Percentiles rank a stretch among this genome's conserved stretches.
Conservation (phyloP, 1,140 invertebrate genomes). For the Sitophilus oryzae region DNA sequence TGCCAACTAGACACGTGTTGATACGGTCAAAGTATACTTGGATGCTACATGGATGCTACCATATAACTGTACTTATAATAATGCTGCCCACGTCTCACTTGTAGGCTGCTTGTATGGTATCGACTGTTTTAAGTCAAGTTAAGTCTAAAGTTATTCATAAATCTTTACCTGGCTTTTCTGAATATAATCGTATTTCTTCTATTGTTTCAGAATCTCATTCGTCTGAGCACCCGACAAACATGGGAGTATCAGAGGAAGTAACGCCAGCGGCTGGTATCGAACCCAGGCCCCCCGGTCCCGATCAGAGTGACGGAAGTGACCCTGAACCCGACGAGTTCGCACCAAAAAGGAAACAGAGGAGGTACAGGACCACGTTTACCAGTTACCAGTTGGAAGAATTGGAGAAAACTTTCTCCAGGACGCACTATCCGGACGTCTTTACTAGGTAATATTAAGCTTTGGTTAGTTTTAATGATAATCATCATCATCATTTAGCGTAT, state of each 20-base stretch:
- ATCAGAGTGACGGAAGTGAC: slow-evolving; percentile 51
- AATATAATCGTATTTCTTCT: no score
- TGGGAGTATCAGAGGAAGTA: slow-evolving; percentile 43
- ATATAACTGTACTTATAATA: no score
- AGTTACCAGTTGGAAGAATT: slow-evolving; percentile 94
- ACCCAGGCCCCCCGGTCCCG: slow-evolving; percentile 30
- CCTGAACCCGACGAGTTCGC: slow-evolving; percentile 73
- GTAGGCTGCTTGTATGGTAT: no score
- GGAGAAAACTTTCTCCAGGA: slow-evolving; percentile 94
- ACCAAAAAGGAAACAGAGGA: slow-evolving; percentile 83
- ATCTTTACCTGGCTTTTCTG: no score
- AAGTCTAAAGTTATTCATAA: no score
- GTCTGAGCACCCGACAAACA: slow-evolving; percentile 37
- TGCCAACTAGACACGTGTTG: no score
- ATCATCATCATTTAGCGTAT: no score
- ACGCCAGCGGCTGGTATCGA: slow-evolving; percentile 38
- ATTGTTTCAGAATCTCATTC: slow-evolving; percentile 40
- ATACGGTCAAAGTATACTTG: no score
- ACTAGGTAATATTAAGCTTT: slow-evolving; percentile 82
- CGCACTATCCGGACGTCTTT: slow-evolving; percentile 97
- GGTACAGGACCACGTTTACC: slow-evolving; percentile 91
- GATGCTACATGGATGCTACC: no score
- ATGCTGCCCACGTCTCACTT: no score
- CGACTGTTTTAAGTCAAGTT: no score
- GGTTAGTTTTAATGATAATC: no score